phyloP scores from a whole-genome alignment of 2,113 vertebrate genomes.

The Callaeas wilsoni region DNA sequence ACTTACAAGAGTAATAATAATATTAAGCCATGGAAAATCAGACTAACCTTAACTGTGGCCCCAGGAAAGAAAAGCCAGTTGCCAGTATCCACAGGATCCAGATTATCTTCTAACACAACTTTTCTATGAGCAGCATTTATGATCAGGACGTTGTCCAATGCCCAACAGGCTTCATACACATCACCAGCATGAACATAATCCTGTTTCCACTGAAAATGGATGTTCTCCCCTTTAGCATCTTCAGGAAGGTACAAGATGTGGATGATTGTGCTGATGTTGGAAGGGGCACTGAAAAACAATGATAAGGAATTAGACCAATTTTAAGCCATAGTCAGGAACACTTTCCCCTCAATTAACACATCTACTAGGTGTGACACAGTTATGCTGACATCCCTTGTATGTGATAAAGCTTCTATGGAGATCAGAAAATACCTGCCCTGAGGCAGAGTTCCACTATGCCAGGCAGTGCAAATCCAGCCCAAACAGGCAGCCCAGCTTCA shows the following conservation, averaged over 20 bases:
- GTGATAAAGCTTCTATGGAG: background rate
- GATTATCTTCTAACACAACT: conserved; percentile 87
- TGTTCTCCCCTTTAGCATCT: conserved; percentile 77
- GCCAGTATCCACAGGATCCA: conserved; percentile 92
- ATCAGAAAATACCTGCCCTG: background rate
- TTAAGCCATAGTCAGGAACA: background rate
- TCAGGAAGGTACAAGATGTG: conserved; percentile 89
- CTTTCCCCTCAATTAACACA: background rate
- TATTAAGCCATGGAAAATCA: background rate
- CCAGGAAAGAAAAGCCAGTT: conserved; percentile 99
- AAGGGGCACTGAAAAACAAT: conserved; percentile 81
- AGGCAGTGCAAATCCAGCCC: background rate
- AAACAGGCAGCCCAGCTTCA: background rate
- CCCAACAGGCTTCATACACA: conserved; percentile 96
- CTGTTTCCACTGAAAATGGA: conserved; percentile 91
- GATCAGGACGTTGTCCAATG: conserved; percentile 90
- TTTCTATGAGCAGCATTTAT: conserved; percentile 88
- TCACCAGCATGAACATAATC: conserved; percentile 80
- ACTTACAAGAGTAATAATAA: background rate
- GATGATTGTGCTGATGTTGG: conserved; percentile 89
- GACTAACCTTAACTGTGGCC: conserved; percentile 91
- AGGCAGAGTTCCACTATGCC: background rate
- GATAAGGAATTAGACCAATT: background rate
- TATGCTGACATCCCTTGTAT: background rate
- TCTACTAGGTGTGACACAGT: background rate